Conservation (phyloP, 2,888 invertebrate species). For the Amorpha juglandis region DNA sequence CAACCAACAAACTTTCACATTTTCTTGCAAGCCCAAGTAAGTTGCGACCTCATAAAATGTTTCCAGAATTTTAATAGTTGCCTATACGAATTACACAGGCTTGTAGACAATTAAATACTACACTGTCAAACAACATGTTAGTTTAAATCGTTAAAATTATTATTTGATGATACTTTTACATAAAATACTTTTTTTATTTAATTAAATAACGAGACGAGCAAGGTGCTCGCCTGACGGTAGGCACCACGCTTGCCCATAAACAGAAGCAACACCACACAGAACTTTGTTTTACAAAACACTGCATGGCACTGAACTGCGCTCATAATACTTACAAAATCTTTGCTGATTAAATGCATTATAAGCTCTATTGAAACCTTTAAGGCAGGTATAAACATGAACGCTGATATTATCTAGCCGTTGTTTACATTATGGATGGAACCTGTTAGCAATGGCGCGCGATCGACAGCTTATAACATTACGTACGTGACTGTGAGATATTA, state of each 20-base stretch:
- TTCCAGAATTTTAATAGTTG: conserved; percentile 13
- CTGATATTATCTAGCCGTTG: conserved; percentile 3
- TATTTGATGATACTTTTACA: too few relatives aligned
- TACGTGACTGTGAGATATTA: conserved; percentile 68
- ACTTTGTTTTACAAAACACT: too few relatives aligned
- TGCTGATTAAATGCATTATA: not conserved
- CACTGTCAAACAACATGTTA: too few relatives aligned
- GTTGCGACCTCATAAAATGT: conserved; percentile 23
- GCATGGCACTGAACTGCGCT: too few relatives aligned
- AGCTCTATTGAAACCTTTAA: not conserved
- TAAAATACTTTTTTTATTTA: too few relatives aligned
- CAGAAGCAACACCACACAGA: too few relatives aligned
- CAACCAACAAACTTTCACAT: conserved; percentile 46
- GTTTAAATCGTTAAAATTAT: too few relatives aligned
- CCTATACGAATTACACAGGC: conserved; percentile 8
- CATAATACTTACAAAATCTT: not conserved
- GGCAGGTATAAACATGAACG: conserved; percentile 9
- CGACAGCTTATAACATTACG: conserved; percentile 63
- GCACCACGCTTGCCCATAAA: too few relatives aligned
- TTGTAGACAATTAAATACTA: not conserved
- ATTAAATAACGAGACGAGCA: too few relatives aligned
- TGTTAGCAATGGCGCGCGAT: conserved; percentile 37
- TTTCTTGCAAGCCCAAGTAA: conserved; percentile 32
- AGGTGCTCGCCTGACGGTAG: too few relatives aligned
- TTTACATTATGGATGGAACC: conserved; percentile 10